Evolutionary conservation across 2,113 vertebrate species (phyloP), one percentile per base, ranked within the genome.

Genomic region (Fukomys damarensis): DNA sequence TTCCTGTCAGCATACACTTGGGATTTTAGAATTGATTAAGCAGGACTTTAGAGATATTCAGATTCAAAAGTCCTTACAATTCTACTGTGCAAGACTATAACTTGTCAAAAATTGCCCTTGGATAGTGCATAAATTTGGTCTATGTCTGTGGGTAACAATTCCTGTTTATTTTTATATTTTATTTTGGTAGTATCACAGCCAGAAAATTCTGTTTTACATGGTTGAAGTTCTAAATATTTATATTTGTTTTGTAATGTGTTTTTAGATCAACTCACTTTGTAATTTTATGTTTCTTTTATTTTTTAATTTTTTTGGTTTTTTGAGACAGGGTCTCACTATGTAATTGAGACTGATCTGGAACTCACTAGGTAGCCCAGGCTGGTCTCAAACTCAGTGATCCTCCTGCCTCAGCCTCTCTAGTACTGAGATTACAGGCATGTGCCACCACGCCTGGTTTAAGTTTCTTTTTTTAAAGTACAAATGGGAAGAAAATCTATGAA

Each of bases 11-110:
- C 7, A 70, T 80, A 89, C 17, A 91, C 28, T 41, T 76, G 43
- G 26, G 28, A 82, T 91, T 91, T 95, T 88, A 80, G 59, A 91
- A 77, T 35, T 94, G 72, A 94, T 43, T 93, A 54, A 95, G 63
- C 4, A 86, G 38, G 11, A 89, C n/a, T 79, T 93, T 88, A 41
- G 41, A 93, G 68, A 58, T 91, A 58, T 12, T 85, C 32, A 94
- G 11, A 76, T 93, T 32, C 66, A 14, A 86, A 41, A 68, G n/a
- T 89, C 80, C 22, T 89, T 72, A 74, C 4, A 88, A 30, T 3
- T 76, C 46, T 9, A 41, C 5, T 82, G 61, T 79, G 16, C 79
- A 46, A 89, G 76, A 82, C 12, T 79, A 19, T 65, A 46, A 83
- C 13, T 93, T 93, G 38, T 86, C 16, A 88, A 93, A 93, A 84